phyloP scores from a whole-genome alignment of 2,797 vertebrate genomes.

The Acanthiza pusilla region DNA sequence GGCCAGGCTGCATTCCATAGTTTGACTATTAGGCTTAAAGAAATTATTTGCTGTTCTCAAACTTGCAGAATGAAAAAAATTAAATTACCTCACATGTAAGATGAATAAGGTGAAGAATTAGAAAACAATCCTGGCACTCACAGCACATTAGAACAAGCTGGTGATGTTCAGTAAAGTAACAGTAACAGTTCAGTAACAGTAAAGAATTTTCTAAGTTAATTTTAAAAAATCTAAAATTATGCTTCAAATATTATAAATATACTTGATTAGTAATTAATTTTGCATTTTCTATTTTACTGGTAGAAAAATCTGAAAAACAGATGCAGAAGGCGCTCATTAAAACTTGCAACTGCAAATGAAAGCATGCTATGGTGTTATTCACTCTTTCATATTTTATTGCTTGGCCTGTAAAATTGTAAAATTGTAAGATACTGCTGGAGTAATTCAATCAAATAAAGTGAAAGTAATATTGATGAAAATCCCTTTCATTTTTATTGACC shows the following conservation, averaged over 20 bases:
- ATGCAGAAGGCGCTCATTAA: not conserved
- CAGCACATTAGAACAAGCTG: not conserved
- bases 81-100: not conserved
- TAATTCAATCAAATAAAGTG: constrained; percentile 61
- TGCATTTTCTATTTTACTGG: not conserved
- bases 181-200: no score
- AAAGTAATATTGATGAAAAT: constrained; percentile 63
- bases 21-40: constrained; percentile 1
- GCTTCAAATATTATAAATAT: not conserved
- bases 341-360: not conserved
- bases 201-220: not conserved
- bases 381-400: not conserved
- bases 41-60: constrained; percentile 40
- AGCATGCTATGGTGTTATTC: not conserved
- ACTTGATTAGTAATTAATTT: not conserved
- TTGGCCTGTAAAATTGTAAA: constrained; percentile 31
- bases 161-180: no score
- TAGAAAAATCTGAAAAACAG: not conserved
- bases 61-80: constrained; percentile 28
- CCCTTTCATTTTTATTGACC: constrained; percentile 48
- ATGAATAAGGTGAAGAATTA: not conserved
- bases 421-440: constrained; percentile 19
- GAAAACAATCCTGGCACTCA: not conserved
- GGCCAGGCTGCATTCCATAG: constrained; percentile 35
- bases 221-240: not conserved